Base-by-base conservation (phyloP, 2,888 invertebrate species). In the Ischnura elegans region DNA sequence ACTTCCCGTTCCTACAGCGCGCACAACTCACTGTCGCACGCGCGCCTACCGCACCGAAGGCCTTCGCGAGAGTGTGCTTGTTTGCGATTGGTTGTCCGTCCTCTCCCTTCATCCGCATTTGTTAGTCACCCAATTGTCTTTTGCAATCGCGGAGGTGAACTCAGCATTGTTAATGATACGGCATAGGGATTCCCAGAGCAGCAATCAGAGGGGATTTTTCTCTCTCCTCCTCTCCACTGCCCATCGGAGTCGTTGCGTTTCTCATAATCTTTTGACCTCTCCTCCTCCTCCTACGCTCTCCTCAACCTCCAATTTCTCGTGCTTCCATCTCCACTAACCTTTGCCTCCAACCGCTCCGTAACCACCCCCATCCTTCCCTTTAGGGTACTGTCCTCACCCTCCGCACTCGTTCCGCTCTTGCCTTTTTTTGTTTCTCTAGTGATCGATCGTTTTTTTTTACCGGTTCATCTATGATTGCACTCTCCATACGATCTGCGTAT, bases 231-330 rank as follows among this genome's bases (percentile, higher is more conserved):
- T 51, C 51, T 51, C 51, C 19, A 19, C 51, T 51, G 51, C 51
- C 51, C 87, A 55, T 87, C 87, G 61, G 61, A 66, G 90, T 90
- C 25, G 61, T 61, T 90, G 43, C 61, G 90, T 90, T 90, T 90
- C 90, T 90, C 90, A 90, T 90, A 90, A 90, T 90, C 90, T 61
- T 66, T 90, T 90, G 90, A 90, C 90, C 90, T 45, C 90, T 51
- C 51, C 51, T 19, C 16, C 61, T 61, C 51, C 10, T n/a, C 25
- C 42, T 42, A 25, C 55, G 0, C 55, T 10, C n/a, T 13, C 43
- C 6, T 25, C 51, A 90, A 10, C 61, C 90, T 90, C 90, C 55
- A 42, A n/a, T 90, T 55, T 43, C 43, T 43, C 16, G 43, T 90
- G 51, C 45, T 76, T 76, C 76, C 76, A 76, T 76, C 76, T 76